Evolutionary conservation across 2,113 vertebrate genomes (phyloP).

Genomic region (Bostrychus sinensis): DNA sequence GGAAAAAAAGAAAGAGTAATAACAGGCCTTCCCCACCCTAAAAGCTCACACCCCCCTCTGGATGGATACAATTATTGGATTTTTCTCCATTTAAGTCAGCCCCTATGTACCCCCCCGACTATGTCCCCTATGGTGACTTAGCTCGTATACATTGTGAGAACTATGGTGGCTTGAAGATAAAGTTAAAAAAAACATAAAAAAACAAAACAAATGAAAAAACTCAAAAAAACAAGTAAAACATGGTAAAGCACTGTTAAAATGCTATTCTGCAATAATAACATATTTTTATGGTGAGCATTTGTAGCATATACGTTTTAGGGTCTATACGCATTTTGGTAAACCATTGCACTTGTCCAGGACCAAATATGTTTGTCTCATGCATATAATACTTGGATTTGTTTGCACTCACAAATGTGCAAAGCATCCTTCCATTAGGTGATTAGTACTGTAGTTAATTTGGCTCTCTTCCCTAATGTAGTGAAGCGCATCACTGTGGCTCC

Average conservation of each 20-base stretch:
- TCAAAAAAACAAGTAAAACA: not conserved
- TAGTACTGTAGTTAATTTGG: slow-evolving; percentile 73
- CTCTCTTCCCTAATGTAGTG: slow-evolving; percentile 61
- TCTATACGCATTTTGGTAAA: no score
- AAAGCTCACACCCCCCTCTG: slow-evolving; percentile 68
- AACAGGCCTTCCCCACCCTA: slow-evolving; percentile 61
- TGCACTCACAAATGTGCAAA: slow-evolving; percentile 25
- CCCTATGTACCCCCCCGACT: slow-evolving; percentile 53
- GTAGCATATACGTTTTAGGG: no score
- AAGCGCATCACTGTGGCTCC: slow-evolving; percentile 53
- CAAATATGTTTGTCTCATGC: not conserved
- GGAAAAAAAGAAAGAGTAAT: slow-evolving; percentile 72
- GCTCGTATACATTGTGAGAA: slow-evolving; percentile 19
- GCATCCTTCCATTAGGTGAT: slow-evolving; percentile 69
- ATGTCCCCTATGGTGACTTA: slow-evolving; percentile 59
- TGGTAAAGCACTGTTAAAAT: not conserved
- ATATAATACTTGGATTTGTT: slow-evolving; percentile 16
- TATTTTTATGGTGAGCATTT: no score
- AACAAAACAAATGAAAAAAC: slow-evolving; percentile 27
- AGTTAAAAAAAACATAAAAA: not conserved
- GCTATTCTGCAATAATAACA: no score
- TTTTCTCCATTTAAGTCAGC: slow-evolving; percentile 75
- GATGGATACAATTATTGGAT: slow-evolving; percentile 79
- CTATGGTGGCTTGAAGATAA: not conserved
- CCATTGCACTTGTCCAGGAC: not conserved